A percentile compares a stretch with the other conserved stretches of the same genome.
Conservation (phyloP, 2,888 invertebrate species). For the Pandemis corylana region DNA sequence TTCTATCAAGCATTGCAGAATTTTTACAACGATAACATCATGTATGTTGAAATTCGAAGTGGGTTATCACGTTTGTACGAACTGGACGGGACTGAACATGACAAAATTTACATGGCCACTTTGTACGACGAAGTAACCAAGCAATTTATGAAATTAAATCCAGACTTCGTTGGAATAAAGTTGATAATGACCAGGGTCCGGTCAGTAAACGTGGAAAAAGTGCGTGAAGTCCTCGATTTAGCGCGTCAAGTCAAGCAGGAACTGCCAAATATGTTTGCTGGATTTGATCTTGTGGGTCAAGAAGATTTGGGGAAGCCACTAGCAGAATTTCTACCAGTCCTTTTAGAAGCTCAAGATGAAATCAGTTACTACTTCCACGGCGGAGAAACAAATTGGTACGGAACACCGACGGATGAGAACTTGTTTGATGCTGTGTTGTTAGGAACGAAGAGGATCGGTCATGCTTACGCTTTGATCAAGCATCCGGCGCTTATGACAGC, state of each 20-base stretch:
- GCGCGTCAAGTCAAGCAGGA: conserved; percentile 68
- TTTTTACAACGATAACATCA: conserved; percentile 88
- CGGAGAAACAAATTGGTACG: conserved; percentile 92
- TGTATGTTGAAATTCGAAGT: conserved; percentile 88
- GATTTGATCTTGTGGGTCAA: conserved; percentile 93
- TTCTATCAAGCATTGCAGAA: conserved; percentile 86
- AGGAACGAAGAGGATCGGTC: conserved; percentile 91
- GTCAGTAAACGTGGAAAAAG: conserved; percentile 57
- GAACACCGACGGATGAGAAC: conserved; percentile 88
- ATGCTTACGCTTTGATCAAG: conserved; percentile 89
- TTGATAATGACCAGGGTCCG: conserved; percentile 84
- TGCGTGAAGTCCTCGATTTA: conserved; percentile 70
- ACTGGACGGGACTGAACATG: conserved; percentile 84
- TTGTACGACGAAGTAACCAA: conserved; percentile 84
- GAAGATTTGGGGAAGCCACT: conserved; percentile 90
- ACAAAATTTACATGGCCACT: conserved; percentile 78
- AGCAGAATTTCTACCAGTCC: conserved; percentile 82
- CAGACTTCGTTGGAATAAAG: conserved; percentile 88
- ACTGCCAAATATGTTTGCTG: conserved; percentile 88
- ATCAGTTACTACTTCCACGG: conserved; percentile 91
- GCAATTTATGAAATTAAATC: conserved; percentile 84
- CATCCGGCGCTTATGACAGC: conserved; percentile 87
- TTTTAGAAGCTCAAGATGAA: conserved; percentile 78
- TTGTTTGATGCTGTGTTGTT: conserved; percentile 90
- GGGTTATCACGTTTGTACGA: conserved; percentile 86